These are phyloP conservation scores for Drosophila nigricruria DNA, from an alignment of 2,888 invertebrate genomes.

Conservation along the genomic window DNA sequence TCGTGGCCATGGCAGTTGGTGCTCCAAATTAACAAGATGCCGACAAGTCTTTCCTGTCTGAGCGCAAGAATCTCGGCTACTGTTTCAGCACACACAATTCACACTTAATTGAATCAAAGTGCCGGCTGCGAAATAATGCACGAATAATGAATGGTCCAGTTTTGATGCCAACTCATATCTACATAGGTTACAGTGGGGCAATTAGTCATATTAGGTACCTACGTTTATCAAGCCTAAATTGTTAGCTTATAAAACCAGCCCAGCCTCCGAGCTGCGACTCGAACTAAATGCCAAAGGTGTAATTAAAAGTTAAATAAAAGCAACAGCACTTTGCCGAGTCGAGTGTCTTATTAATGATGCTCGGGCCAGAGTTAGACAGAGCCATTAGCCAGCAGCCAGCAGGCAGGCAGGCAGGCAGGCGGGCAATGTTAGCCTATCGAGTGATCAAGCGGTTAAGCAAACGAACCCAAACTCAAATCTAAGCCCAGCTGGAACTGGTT, in stretches of 20 bases:
- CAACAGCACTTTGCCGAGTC: conserved; percentile 42
- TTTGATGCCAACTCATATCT: conserved; percentile 3
- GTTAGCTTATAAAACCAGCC: conserved; percentile 24
- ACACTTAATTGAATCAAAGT: conserved; percentile 49
- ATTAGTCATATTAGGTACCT: conserved; percentile 10
- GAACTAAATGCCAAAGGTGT: conserved; percentile 75
- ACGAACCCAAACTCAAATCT: conserved; percentile 29
- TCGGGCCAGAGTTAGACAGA: conserved; percentile 54
- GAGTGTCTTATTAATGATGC: conserved; percentile 69
- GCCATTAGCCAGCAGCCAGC: conserved; percentile 59
- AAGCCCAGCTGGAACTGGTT: conserved; percentile 69
- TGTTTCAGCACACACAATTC: conserved; percentile 17
- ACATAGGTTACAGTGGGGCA: conserved; percentile 2
- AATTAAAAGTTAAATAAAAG: conserved; percentile 71
- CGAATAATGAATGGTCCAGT: conserved; percentile 29
- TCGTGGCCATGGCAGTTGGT: conserved; percentile 72
- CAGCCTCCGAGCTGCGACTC: conserved; percentile 4
- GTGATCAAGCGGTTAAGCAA: conserved; percentile 27
- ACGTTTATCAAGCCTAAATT: conserved; percentile 20
- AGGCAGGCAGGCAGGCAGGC: conserved; percentile 14
- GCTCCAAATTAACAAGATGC: conserved; percentile 67
- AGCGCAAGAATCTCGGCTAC: conserved; percentile 38
- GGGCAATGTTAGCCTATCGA: conserved; percentile 26
- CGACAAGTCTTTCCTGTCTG: conserved; percentile 76
- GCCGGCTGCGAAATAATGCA: conserved; percentile 26